Evolutionary conservation across 2,888 invertebrate species (phyloP), one percentile per base, ranked within the genome.

Genomic region (Sylvicola fuscatus): DNA sequence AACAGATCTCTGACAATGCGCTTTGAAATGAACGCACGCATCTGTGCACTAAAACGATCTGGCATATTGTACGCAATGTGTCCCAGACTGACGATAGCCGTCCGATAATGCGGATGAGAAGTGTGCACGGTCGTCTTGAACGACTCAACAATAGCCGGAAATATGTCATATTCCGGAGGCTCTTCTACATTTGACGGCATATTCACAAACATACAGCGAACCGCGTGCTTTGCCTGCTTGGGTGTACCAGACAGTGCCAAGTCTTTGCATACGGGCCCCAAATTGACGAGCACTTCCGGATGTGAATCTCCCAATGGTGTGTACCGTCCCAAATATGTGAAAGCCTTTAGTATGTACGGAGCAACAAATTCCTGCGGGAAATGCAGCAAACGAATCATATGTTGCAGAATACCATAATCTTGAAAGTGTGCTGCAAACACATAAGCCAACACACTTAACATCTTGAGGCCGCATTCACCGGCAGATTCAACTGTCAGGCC

Each of bases 151-250:
- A 87, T 80, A 46, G 79, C 77, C 2, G 79, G 76, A 60, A 87
- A 89, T 44, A 84, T 72, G 37, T 70, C 68, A 45, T 80, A 50
- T 73, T 73, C 48, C 15, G 40, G 39, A 14, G 42, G 35, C 30
- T 43, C 40, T 27, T 42, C 32, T 33, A 40, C 38, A n/a, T 38
- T 26, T 32, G 66, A 65, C 61, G 42, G 43, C 35, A 82, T 77
- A 57, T 89, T 87, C 33, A 83, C 78, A 55, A 71, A 83, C 36
- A 97, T 71, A 58, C 93, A 95, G 44, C 87, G 65, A 40, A 97
- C 80, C 3, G 95, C 92, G 49, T 93, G 90, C 60, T 97, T 97
- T 5, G 93, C 90, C 59, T 95, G 93, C 56, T 92, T 92, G 1
- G 87, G 80, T 3, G 86, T 83, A 10, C 95, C 95, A 31, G 74